phyloP scores from a whole-genome alignment of 1,140 invertebrate species.

The Sesamia nonagrioides region DNA sequence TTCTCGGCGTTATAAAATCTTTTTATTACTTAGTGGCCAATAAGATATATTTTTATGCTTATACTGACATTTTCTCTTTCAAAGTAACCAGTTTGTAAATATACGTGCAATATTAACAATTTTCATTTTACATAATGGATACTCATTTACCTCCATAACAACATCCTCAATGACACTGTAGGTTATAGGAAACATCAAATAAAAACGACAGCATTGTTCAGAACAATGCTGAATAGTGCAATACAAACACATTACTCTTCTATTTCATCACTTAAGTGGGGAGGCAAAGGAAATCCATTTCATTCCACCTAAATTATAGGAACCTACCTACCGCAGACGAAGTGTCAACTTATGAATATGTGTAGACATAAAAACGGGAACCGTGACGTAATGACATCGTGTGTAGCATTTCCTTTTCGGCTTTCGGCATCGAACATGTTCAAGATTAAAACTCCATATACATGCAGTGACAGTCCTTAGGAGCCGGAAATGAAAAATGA shows the following conservation, averaged over 20 bases:
- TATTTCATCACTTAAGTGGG: background rate
- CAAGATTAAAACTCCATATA: slow-evolving; percentile 39
- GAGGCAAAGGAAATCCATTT: slow-evolving; percentile 24
- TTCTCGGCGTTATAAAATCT: slow-evolving; percentile 3
- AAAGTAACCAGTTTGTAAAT: background rate
- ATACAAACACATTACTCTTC: background rate
- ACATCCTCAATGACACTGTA: background rate
- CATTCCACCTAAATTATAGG: slow-evolving; percentile 29
- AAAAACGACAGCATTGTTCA: background rate
- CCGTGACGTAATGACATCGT: slow-evolving; percentile 45
- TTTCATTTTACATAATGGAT: background rate
- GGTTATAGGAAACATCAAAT: background rate
- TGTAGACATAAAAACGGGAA: slow-evolving; percentile 39
- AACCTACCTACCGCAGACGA: slow-evolving; percentile 43
- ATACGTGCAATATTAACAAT: background rate
- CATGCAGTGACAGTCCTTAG: slow-evolving; percentile 9
- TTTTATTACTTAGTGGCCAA: background rate
- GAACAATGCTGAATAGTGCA: slow-evolving; percentile 16
- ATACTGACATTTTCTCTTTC: background rate
- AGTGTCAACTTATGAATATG: slow-evolving; percentile 40
- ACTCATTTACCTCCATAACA: background rate
- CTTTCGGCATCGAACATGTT: slow-evolving; percentile 33
- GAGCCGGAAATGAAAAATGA: slow-evolving; percentile 31
- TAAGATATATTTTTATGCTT: background rate
- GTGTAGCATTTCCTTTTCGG: slow-evolving; percentile 41